Base-by-base conservation (phyloP, 2,113 vertebrate species). In the Indicator indicator region DNA sequence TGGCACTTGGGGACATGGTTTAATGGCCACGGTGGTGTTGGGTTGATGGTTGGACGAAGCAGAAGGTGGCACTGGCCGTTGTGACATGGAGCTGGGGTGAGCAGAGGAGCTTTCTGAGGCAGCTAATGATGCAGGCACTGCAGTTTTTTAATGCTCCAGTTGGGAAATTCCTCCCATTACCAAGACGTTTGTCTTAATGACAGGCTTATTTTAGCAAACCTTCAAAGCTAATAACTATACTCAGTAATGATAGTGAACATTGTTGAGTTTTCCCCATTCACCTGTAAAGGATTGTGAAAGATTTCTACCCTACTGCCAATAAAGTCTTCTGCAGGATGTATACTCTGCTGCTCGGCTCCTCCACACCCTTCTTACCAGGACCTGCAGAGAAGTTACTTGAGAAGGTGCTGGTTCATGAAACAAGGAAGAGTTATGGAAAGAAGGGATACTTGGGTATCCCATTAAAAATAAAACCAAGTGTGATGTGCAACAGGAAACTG, bases 141-240 rank as follows among this genome's bases (percentile, higher is more conserved):
- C 91, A 69, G 80, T 36, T 94, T 58, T 95, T 90, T 89, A 94
- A 94, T 95, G 79, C 91, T 93, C 83, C 95, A 91, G 40, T 44
- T 95, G 96, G 96, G 94, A 97, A 89, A 90, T 95, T 93, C 89
- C 79, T 88, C 10, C 82, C 85, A 94, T 96, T 97, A 95, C 93
- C 65, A 26, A 91, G 89, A 77, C 58, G 40, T 97, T 93, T 16
- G 27, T 96, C 94, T 90, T 93, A 95, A 91, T 91, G 94, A 88
- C 95, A 96, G 82, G 94, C 94, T 97, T 95, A 80, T 86, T 97
- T 95, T 94, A 97, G 89, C 40, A 83, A 91, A 70, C 0, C 32
- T 86, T 96, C 85, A 71, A 74, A 95, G 91, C 89, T 94, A 95
- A 95, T 95, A 95, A 95, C 93, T 86, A 26, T 75, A 40, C 85